These are phyloP conservation scores for Dasyurus viverrinus DNA, from an alignment of 2,113 vertebrate genomes.

Conservation along the genomic window DNA sequence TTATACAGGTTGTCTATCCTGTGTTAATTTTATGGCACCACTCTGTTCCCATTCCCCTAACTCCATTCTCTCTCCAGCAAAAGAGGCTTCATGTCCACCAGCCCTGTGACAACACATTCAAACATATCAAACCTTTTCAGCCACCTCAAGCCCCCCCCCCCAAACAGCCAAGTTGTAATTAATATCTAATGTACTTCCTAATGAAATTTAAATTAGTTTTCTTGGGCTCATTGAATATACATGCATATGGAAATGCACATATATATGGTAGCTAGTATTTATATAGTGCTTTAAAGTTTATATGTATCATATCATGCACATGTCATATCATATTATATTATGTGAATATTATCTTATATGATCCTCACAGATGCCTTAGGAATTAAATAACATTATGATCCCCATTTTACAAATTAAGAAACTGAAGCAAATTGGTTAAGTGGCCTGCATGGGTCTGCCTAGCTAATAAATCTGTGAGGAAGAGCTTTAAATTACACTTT, in stretches of 20 bases:
- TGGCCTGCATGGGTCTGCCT: neutral
- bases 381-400: neutral
- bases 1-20: neutral
- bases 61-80: neutral
- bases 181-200: no score
- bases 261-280: neutral
- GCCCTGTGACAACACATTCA: neutral
- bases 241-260: no score
- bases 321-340: no score
- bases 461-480: neutral
- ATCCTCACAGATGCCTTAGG: neutral
- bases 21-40: neutral
- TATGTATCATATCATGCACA: no score
- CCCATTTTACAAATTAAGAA: neutral
- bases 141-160: no score
- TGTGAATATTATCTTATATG: neutral
- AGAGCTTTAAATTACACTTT: neutral
- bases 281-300: neutral
- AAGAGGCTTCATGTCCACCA: neutral
- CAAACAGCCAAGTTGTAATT: conserved; percentile 5
- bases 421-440: neutral
- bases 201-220: neutral
- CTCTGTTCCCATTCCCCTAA: neutral
- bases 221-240: neutral
- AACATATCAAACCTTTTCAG: neutral